Conservation (phyloP, 2,797 vertebrate species). For the Galagoides demidoff region DNA sequence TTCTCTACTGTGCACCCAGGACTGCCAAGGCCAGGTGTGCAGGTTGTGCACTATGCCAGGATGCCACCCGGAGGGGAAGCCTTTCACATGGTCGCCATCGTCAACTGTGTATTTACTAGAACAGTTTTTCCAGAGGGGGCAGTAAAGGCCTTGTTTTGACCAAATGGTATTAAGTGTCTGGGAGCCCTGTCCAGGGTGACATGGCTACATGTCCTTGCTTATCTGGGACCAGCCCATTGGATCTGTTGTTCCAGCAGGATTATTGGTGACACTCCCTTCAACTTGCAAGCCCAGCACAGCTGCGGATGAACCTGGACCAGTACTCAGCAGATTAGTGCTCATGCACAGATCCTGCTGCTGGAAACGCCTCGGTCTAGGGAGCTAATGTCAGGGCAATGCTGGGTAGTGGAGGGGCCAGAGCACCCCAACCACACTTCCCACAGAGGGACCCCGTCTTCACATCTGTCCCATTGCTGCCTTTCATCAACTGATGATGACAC, state of each 20-base stretch:
- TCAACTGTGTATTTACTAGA: conserved; percentile 1
- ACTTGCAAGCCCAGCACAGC: accelerated
- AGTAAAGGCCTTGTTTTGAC: background rate
- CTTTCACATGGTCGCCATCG: accelerated
- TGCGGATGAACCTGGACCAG: background rate
- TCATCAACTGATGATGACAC: background rate
- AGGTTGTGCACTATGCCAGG: accelerated
- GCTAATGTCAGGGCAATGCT: accelerated
- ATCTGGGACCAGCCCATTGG: background rate
- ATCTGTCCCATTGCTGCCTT: accelerated
- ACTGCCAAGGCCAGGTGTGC: background rate
- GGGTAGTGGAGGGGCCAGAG: background rate
- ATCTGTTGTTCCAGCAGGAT: background rate
- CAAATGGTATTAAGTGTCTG: background rate
- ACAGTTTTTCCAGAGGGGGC: background rate
- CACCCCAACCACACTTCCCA: accelerated
- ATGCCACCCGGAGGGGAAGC: accelerated
- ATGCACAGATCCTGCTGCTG: no score
- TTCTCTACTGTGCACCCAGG: accelerated
- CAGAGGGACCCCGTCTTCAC: accelerated
- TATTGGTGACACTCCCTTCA: accelerated
- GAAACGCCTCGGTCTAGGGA: accelerated
- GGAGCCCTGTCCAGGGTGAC: accelerated
- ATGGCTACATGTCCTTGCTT: background rate
- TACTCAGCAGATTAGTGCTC: no score